Conservation (phyloP, 2,888 invertebrate genomes). For the Iphiclides podalirius region DNA sequence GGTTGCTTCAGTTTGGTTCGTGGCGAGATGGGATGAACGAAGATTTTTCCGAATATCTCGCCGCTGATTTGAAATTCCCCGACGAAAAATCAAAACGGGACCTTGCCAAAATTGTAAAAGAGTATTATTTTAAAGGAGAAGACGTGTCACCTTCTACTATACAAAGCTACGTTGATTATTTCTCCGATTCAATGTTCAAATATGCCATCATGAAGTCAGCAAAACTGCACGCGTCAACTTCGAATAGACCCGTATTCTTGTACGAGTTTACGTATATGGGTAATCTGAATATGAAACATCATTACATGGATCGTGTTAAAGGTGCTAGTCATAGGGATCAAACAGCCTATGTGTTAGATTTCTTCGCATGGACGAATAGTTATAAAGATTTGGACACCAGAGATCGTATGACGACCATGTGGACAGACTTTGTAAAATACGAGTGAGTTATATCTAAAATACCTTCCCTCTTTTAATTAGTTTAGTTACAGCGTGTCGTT, state of each 20-base stretch:
- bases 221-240: conserved; percentile 46
- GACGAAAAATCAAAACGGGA: conserved; percentile 40
- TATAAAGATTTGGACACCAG: conserved; percentile 56
- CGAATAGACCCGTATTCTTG: conserved; percentile 48
- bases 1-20: conserved; percentile 50
- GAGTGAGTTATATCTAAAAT: conserved; percentile 46
- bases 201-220: conserved; percentile 61
- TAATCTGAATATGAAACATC: conserved; percentile 53
- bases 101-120: conserved; percentile 44
- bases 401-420: conserved; percentile 63
- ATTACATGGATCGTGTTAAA: conserved; percentile 55
- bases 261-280: conserved; percentile 68
- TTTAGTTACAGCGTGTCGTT: neutral
- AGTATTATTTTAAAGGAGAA: conserved; percentile 56
- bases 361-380: conserved; percentile 50
- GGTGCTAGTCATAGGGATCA: conserved; percentile 72
- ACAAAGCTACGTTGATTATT: conserved; percentile 59
- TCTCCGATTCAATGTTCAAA: conserved; percentile 69
- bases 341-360: conserved; percentile 61
- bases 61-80: conserved; percentile 56
- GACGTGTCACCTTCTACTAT: conserved; percentile 45
- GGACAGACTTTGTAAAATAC: conserved; percentile 64
- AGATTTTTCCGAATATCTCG: conserved; percentile 58
- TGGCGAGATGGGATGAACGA: conserved; percentile 67
- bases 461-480: conserved; percentile 9